Base-by-base conservation (phyloP, 2,113 vertebrate genomes). In the Pseudopodoces humilis region DNA sequence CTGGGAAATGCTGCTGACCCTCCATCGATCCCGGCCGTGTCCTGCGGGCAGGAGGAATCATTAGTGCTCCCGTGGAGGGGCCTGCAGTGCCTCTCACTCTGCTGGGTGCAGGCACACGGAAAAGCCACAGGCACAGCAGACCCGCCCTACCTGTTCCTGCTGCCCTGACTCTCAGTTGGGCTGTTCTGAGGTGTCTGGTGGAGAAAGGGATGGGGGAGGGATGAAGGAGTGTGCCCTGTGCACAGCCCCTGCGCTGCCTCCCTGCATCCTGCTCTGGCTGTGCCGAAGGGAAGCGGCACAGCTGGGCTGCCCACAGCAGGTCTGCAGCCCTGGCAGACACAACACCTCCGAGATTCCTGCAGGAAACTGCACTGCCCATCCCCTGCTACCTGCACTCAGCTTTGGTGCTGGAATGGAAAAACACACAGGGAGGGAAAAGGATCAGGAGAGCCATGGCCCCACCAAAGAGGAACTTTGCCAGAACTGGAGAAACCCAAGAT, bases 1-100 rank as follows among this genome's bases (percentile, higher is more conserved):
- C 47, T 91, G 95, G 95, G 88, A 95, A 95, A 83, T 43, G 83
- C 92, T 39, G 93, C 78, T 92, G 90, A 92, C 92, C 93, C 90
- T 92, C 71, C 87, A 43, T 65, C 83, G 47, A 94, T 88, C 94
- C 80, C 43, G 1, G 49, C 83, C 9, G 37, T 92, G 95, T 94
- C 89, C 93, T 17, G 15, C 76, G 64, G 95, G 93, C 88, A 95
- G 79, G 81, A 70, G 91, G 65, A 79, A 72, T 88, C 91, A 87
- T 95, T 91, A 87, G 86, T n/a, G 86, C 90, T 91, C 62, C 47
- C 7, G 21, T 28, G 64, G 64, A 97, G 76, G 92, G 74, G 64
- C 60, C 44, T 67, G 86, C 92, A 33, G 60, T 59, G 56, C 84
- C 71, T 93, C 81, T 72, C 83, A 2, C 91, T 46, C 87, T 88